A percentile compares a stretch with the other conserved stretches of the same genome.
Evolutionary conservation across 2,797 vertebrate genomes (phyloP).

Genomic region (Epinephelus awoara): DNA sequence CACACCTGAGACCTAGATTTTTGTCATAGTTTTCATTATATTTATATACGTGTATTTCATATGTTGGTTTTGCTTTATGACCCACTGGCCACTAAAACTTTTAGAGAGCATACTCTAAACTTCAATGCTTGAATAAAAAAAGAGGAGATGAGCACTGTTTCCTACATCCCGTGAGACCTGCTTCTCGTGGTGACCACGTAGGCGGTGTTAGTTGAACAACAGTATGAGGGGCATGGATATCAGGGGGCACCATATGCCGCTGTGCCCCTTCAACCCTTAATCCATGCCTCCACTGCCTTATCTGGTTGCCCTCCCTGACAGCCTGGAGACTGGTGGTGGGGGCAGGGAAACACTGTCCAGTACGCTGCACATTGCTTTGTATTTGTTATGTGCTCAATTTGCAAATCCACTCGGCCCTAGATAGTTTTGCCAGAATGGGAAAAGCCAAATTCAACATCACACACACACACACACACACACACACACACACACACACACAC

Average conservation of each 20-base stretch:
- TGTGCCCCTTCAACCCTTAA: constrained; percentile 69
- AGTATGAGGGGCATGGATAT: constrained; percentile 58
- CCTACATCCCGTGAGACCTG: not conserved
- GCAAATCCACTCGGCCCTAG: constrained; percentile 50
- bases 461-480: not conserved
- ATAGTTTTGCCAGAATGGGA: constrained; percentile 50
- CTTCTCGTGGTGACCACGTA: constrained; percentile 13
- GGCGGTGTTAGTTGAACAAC: constrained; percentile 37
- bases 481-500: not conserved
- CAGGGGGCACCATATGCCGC: constrained; percentile 70
- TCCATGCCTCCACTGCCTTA: constrained; percentile 63
- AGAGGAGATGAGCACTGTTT: not conserved
- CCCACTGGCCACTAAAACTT: not conserved
- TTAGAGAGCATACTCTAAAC: constrained; percentile 2
- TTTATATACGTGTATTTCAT: not conserved
- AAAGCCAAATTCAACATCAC: constrained; percentile 39
- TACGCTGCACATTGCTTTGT: constrained; percentile 40
- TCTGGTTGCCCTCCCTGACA: constrained; percentile 56
- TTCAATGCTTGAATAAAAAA: constrained; percentile 10
- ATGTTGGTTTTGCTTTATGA: not conserved
- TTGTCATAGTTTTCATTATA: too few relatives aligned
- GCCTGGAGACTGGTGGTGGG: constrained; percentile 40
- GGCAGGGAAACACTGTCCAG: constrained; percentile 46
- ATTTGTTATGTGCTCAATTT: constrained; percentile 53
- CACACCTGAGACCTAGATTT: constrained; percentile 26